Conservation (phyloP, 2,888 invertebrate genomes). For the Troides aeacus region DNA sequence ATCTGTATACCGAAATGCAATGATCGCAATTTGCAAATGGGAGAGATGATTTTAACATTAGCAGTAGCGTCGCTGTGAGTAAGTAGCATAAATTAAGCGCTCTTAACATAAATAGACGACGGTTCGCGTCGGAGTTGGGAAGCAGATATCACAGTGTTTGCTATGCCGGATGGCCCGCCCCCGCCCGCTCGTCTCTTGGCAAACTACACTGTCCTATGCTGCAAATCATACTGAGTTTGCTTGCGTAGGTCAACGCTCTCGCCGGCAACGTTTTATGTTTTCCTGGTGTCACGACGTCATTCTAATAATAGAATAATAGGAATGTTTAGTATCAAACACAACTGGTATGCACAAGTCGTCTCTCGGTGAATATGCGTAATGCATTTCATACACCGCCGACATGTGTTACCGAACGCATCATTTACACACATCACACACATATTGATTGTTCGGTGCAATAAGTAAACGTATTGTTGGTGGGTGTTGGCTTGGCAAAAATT, state of each 20-base stretch:
- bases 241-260: conserved; percentile 76
- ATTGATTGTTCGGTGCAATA: conserved; percentile 36
- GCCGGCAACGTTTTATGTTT: conserved; percentile 71
- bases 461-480: neutral
- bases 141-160: conserved; percentile 64
- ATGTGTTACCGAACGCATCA: conserved; percentile 47
- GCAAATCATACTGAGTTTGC: conserved; percentile 76
- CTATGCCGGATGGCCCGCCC: conserved; percentile 65
- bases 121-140: conserved; percentile 50
- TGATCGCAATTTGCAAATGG: conserved; percentile 59
- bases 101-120: conserved; percentile 49
- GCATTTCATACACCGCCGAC: conserved; percentile 48
- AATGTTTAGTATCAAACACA: conserved; percentile 68
- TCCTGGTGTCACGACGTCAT: conserved; percentile 76
- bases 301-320: conserved; percentile 76
- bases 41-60: conserved; percentile 41
- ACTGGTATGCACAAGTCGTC: conserved; percentile 61
- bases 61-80: conserved; percentile 44
- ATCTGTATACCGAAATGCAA: conserved; percentile 53
- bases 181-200: conserved; percentile 70
- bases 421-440: conserved; percentile 48
- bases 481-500: conserved; percentile 35
- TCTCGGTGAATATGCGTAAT: conserved; percentile 51
- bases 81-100: conserved; percentile 43
- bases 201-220: conserved; percentile 72